A percentile compares a stretch with the other conserved stretches of the same genome.
These are phyloP conservation scores for Phrynocephalus versicolor DNA, from an alignment of 2,113 vertebrate genomes.

Conservation along the genomic window DNA sequence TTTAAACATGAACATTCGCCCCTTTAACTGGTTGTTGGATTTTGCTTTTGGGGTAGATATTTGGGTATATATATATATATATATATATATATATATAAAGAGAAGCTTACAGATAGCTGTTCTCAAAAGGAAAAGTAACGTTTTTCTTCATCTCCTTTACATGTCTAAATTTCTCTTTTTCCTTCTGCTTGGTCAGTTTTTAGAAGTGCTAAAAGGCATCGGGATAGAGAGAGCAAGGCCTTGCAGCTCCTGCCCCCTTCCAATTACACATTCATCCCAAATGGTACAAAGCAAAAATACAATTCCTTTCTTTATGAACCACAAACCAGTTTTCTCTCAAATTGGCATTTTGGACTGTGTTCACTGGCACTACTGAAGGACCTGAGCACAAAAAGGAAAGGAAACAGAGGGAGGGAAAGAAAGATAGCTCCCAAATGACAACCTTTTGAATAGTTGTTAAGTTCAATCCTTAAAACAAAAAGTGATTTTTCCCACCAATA, in stretches of 20 bases:
- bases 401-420: slow-evolving; percentile 73
- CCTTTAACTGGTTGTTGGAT: slow-evolving; percentile 34
- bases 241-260: slow-evolving; percentile 60
- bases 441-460: slow-evolving; percentile 79
- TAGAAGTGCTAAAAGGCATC: slow-evolving; percentile 63
- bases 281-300: slow-evolving; percentile 70
- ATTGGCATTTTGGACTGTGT: slow-evolving; percentile 73
- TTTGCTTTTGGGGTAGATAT: slow-evolving; percentile 29
- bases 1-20: slow-evolving; percentile 28
- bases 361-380: slow-evolving; percentile 64
- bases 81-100: no score
- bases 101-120: slow-evolving; percentile 19
- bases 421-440: slow-evolving; percentile 76
- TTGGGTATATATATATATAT: no score
- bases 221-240: slow-evolving; percentile 51
- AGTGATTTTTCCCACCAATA: slow-evolving; percentile 77
- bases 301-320: slow-evolving; percentile 66
- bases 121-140: slow-evolving; percentile 51
- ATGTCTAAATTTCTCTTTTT: slow-evolving; percentile 18
- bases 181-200: slow-evolving; percentile 61
- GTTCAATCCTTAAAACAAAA: slow-evolving; percentile 88
- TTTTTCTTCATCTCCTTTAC: slow-evolving; percentile 58
- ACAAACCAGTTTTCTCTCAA: slow-evolving; percentile 66
- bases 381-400: slow-evolving; percentile 66
- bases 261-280: slow-evolving; percentile 72